phyloP scores from a whole-genome alignment of 1,140 invertebrate species.

The Drosophila nebulosa region DNA sequence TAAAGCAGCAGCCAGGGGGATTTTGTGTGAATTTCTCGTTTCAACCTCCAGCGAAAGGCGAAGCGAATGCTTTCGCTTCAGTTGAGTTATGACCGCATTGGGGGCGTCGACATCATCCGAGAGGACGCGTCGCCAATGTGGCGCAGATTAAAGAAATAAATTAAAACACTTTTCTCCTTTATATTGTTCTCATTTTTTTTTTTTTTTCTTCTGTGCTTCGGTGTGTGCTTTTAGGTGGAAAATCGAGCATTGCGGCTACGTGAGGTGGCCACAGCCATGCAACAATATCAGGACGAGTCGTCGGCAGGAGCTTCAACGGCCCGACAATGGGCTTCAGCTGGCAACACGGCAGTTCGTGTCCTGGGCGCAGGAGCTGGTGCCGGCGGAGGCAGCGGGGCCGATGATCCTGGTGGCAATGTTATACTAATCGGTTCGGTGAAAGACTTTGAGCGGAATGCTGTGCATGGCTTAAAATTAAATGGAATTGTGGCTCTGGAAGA shows the following conservation, averaged over 20 bases:
- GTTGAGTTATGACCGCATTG: conserved; percentile 62
- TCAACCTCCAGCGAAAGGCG: conserved; percentile 4
- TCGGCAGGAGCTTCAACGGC: conserved; percentile 56
- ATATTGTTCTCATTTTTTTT: not conserved
- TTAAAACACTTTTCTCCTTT: conserved; percentile 59
- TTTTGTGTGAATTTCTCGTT: conserved; percentile 33
- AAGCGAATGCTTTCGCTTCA: conserved; percentile 39
- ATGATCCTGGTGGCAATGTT: conserved; percentile 77
- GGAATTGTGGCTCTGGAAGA: conserved; percentile 68
- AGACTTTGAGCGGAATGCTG: conserved; percentile 71
- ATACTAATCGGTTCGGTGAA: conserved; percentile 69
- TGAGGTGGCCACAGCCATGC: conserved; percentile 80
- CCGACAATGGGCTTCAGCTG: conserved; percentile 58
- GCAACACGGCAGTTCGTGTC: conserved; percentile 31
- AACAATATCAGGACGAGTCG: conserved; percentile 78
- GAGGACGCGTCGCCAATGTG: conserved; percentile 53
- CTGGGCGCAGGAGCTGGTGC: conserved; percentile 13
- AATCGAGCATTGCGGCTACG: conserved; percentile 88
- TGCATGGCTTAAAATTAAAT: conserved; percentile 71
- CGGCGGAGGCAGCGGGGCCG: conserved; percentile 49
- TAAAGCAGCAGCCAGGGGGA: conserved; percentile 28
- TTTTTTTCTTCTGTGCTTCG: not conserved
- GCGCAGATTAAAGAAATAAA: conserved; percentile 74
- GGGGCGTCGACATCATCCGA: conserved; percentile 10
- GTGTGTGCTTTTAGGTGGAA: conserved; percentile 83